Evolutionary conservation across 2,888 invertebrate species (phyloP), one percentile per base, ranked within the genome.

Genomic region (Protophormia terraenovae): DNA sequence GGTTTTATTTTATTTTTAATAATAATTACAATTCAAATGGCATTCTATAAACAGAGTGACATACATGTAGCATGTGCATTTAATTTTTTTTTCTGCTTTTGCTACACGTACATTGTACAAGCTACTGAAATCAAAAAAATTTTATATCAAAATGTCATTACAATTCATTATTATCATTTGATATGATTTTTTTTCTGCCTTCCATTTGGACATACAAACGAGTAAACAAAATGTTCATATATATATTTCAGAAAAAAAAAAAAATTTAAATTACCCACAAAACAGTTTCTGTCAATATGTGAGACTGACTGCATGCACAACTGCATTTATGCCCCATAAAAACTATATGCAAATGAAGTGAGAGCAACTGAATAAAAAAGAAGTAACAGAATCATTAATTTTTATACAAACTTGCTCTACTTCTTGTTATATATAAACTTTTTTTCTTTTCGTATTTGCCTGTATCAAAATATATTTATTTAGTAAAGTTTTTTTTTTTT

Each of bases 71-170:
- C 29, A 24, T 32, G 32, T 32, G n/a, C n/a, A 45, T 47, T 24
- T 24, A 3, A 0, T 32, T 45, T 73, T 60, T 73, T 45, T 14
- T 41, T n/a, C n/a, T 45, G 24, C n/a, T 12, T 6, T 16, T 60
- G 10, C 27, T 62, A 47, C 41, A 60, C 35, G 64, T 55, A 69
- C 2, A 14, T n/a, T 32, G 32, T n/a, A 45, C 5, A 58, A 29
- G 69, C 76, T 71, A 55, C 81, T 60, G 80, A 47, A 76, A 82
- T 82, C 69, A 82, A 76, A 38, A 75, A 73, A 75, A 69, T 71
- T 60, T 78, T 82, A 58, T 82, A 82, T 78, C 82, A 82, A 85
- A 85, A 78, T 84, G 81, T 85, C 84, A 85, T 81, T 85, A 81
- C 77, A 81, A 75, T 78, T 85, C 78, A 82, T 85, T 82, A 82